These are phyloP conservation scores for Drosophila cognata DNA, from an alignment of 2,888 invertebrate species.

Conservation along the genomic window DNA sequence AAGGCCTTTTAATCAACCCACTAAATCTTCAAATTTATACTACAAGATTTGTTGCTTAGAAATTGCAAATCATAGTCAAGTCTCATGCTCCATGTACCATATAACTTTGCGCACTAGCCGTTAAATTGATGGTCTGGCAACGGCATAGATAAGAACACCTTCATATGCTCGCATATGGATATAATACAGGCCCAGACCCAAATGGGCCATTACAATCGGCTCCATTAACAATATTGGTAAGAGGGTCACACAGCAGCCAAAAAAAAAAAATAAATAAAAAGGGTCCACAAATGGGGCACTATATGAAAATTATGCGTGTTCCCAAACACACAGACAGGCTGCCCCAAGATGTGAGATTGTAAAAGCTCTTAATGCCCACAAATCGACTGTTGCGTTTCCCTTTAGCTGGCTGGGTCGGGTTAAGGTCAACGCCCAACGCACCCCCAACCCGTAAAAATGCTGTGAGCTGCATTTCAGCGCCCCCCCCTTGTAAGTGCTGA, in stretches of 20 bases:
- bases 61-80: neutral
- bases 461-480: neutral
- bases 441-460: slow-evolving; percentile 2
- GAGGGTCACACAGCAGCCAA: slow-evolving; percentile 19
- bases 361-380: slow-evolving; percentile 74
- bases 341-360: slow-evolving; percentile 39
- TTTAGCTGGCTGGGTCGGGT: slow-evolving; percentile 12
- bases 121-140: slow-evolving; percentile 56
- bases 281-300: slow-evolving; percentile 58
- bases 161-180: slow-evolving; percentile 57
- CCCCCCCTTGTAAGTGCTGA: slow-evolving; percentile 20
- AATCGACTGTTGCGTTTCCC: slow-evolving; percentile 60
- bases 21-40: neutral
- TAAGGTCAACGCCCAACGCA: slow-evolving; percentile 33
- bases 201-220: slow-evolving; percentile 65
- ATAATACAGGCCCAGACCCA: slow-evolving; percentile 8
- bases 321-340: slow-evolving; percentile 21
- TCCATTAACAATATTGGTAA: slow-evolving; percentile 76
- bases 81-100: slow-evolving; percentile 12
- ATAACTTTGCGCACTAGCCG: slow-evolving; percentile 35
- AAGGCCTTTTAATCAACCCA: neutral
- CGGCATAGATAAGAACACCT: slow-evolving; percentile 47
- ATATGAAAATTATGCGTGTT: slow-evolving; percentile 75
- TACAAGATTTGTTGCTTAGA: neutral
- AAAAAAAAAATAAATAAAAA: slow-evolving; percentile 13